A percentile compares a stretch with the other conserved stretches of the same genome.
Evolutionary conservation across 2,113 vertebrate species (phyloP).

Genomic region (Condylura cristata): DNA sequence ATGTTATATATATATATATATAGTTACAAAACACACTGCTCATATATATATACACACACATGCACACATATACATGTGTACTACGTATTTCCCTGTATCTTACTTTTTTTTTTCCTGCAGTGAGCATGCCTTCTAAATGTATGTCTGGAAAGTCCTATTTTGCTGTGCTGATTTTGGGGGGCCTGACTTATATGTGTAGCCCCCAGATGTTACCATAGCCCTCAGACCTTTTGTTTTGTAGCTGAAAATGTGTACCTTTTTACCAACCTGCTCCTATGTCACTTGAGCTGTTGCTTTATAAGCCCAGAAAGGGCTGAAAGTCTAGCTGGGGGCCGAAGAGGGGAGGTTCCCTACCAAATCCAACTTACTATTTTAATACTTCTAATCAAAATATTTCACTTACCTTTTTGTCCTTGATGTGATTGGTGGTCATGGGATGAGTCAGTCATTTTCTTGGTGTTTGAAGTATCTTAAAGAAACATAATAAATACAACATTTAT

Average conservation of each 20-base stretch:
- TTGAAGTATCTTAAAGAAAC: conserved; percentile 40
- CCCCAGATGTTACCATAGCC: background rate
- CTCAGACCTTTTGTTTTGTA: background rate
- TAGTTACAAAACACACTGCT: no score
- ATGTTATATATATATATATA: background rate
- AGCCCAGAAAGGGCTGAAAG: conserved; percentile 12
- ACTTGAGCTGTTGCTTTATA: conserved; percentile 32
- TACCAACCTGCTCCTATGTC: background rate
- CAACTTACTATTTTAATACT: background rate
- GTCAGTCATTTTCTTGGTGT: background rate
- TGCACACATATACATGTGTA: background rate
- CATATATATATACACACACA: no score
- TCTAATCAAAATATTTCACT: background rate
- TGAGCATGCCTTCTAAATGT: background rate
- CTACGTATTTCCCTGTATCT: background rate
- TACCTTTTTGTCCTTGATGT: conserved; percentile 14
- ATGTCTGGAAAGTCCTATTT: background rate
- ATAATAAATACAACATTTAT: conserved; percentile 14
- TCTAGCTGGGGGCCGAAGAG: background rate
- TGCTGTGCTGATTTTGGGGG: background rate
- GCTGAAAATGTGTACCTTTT: background rate
- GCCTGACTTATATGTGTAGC: background rate
- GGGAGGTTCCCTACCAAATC: background rate
- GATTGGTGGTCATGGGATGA: background rate
- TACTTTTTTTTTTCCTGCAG: background rate